phyloP scores from a whole-genome alignment of 2,888 invertebrate genomes.

The Agrotis puta region DNA sequence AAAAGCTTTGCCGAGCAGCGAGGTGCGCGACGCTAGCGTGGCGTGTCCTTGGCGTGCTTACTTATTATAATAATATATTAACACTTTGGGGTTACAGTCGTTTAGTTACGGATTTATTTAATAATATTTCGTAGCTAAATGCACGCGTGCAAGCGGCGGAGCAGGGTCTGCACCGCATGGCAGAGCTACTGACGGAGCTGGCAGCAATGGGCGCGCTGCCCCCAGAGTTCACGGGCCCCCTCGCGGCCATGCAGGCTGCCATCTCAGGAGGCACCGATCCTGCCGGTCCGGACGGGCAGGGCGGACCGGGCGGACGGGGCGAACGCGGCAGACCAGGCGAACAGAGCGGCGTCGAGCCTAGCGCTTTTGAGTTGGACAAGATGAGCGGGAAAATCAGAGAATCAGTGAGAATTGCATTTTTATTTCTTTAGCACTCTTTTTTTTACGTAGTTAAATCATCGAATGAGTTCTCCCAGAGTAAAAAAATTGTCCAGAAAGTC shows the following conservation, averaged over 20 bases:
- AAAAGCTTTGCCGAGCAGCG: too few relatives aligned
- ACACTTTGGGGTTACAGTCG: not conserved
- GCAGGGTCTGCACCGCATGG: constrained; percentile 5
- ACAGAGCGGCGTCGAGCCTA: too few relatives aligned
- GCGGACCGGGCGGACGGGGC: not conserved
- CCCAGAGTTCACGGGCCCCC: not conserved
- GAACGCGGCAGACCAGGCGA: not conserved
- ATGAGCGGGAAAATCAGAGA: too few relatives aligned
- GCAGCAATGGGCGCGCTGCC: constrained; percentile 1
- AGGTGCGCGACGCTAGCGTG: too few relatives aligned
- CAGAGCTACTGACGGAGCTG: not conserved
- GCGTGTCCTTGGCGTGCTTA: too few relatives aligned
- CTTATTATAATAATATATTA: too few relatives aligned
- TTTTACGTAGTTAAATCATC: too few relatives aligned
- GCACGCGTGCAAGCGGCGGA: constrained; percentile 5
- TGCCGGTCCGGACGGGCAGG: not conserved
- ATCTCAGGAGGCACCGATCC: not conserved
- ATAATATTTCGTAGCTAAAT: not conserved
- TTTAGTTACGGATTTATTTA: not conserved
- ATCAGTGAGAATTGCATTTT: too few relatives aligned
- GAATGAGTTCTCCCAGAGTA: too few relatives aligned
- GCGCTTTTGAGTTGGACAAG: too few relatives aligned
- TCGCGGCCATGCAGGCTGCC: not conserved
- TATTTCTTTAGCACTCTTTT: too few relatives aligned
- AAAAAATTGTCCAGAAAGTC: too few relatives aligned